Conservation (phyloP, 2,113 vertebrate species). For the Ginglymostoma cirratum region DNA sequence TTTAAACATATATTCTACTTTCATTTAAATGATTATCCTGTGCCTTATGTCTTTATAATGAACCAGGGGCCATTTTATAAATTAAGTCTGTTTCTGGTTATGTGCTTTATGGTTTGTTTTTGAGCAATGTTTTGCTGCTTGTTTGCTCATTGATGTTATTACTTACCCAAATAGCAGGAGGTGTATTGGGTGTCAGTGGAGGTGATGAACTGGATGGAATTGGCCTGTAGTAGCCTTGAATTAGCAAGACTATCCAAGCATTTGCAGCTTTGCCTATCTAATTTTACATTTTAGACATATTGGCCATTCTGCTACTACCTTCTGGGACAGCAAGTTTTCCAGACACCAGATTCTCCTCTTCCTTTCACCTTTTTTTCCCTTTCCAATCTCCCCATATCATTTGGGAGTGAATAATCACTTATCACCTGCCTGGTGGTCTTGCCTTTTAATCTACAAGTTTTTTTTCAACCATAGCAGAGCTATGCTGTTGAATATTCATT, state of each 20-base stretch:
- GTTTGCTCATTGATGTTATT: conserved; percentile 16
- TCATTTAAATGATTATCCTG: conserved; percentile 36
- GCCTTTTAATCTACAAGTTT: background rate
- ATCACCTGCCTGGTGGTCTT: background rate
- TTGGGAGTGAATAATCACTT: background rate
- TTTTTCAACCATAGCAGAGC: background rate
- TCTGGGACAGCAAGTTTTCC: conserved; percentile 4
- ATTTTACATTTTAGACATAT: background rate
- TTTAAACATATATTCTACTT: conserved; percentile 35
- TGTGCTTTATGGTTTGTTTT: background rate
- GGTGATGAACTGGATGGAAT: background rate
- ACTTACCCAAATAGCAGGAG: background rate
- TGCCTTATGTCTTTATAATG: conserved; percentile 37
- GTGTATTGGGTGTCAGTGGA: background rate
- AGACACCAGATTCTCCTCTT: background rate
- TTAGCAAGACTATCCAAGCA: background rate
- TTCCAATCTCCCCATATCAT: background rate
- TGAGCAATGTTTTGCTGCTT: conserved; percentile 27
- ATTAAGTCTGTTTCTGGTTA: conserved; percentile 35
- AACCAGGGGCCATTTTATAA: conserved; percentile 26
- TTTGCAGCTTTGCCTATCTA: background rate
- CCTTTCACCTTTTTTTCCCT: background rate
- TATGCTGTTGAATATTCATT: conserved; percentile 19
- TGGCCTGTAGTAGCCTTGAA: background rate
- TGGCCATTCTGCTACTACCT: background rate